These are phyloP conservation scores for Rotaria sp. DNA, from an alignment of 2,888 invertebrate genomes.

Conservation along the genomic window DNA sequence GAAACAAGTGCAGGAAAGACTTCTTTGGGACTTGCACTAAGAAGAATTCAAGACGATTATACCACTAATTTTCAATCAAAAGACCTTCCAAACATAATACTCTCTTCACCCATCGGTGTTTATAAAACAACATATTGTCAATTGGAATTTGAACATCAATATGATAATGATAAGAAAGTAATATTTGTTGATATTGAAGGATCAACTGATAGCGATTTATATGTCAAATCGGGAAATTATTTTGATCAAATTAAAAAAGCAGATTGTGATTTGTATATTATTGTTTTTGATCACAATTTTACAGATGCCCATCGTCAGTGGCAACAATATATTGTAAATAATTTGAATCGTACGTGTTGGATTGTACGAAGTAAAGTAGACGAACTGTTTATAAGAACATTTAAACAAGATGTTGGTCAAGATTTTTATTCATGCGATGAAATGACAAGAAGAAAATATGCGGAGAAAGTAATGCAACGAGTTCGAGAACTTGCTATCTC, in stretches of 20 bases:
- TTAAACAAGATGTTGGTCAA: too few relatives aligned
- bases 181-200: neutral
- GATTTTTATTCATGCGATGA: too few relatives aligned
- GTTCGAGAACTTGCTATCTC: neutral
- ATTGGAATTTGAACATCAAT: neutral
- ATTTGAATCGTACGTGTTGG: too few relatives aligned
- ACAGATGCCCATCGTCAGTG: neutral
- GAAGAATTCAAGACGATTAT: too few relatives aligned
- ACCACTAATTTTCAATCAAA: too few relatives aligned
- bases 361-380: too few relatives aligned
- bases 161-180: neutral
- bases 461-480: neutral
- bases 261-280: neutral
- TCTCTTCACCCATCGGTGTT: neutral
- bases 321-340: neutral
- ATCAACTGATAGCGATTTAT: neutral
- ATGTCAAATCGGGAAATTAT: neutral
- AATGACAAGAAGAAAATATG: too few relatives aligned
- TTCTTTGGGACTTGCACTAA: neutral
- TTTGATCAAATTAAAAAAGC: slow-evolving; percentile 7
- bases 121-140: neutral
- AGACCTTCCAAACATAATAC: neutral
- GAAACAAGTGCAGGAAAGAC: neutral
- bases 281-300: neutral
- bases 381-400: neutral